Evolutionary conservation across 2,113 vertebrate genomes (phyloP).

Genomic region (Delphinapterus leucas): DNA sequence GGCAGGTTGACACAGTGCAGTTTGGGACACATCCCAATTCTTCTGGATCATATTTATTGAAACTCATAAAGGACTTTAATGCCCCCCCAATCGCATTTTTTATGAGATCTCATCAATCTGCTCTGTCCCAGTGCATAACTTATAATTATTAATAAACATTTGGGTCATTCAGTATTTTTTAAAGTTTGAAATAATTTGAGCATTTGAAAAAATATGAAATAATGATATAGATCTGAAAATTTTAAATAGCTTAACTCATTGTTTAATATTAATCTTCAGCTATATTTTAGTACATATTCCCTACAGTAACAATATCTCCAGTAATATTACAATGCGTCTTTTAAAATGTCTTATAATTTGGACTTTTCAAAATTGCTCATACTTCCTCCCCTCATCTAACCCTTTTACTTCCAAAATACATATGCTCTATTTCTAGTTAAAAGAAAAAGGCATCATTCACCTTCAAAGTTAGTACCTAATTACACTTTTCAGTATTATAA

Average conservation of each 20-base stretch:
- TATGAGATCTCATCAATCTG: neutral
- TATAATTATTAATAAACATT: slow-evolving; percentile 15
- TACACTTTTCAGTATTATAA: neutral
- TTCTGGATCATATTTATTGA: slow-evolving; percentile 30
- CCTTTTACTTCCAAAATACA: neutral
- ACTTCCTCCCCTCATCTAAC: neutral
- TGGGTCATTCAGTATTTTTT: slow-evolving; percentile 17
- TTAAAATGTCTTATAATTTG: slow-evolving; percentile 20
- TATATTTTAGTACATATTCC: neutral
- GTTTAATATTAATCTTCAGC: slow-evolving; percentile 1
- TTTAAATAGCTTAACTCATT: slow-evolving; percentile 5
- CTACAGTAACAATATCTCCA: neutral
- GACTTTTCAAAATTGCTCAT: neutral
- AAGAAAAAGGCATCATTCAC: neutral
- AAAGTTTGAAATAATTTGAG: neutral
- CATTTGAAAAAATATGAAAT: slow-evolving; percentile 5
- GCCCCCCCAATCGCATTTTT: neutral
- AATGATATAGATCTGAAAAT: neutral
- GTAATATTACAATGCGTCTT: neutral
- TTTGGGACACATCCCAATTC: neutral
- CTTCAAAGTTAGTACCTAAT: slow-evolving; percentile 1
- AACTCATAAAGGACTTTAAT: slow-evolving; percentile 6
- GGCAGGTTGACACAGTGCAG: neutral
- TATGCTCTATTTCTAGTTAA: neutral
- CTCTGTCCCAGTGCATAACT: neutral